A percentile compares a stretch with the other conserved stretches of the same genome.
Conservation (phyloP, 2,113 vertebrate genomes). For the Mirounga angustirostris region DNA sequence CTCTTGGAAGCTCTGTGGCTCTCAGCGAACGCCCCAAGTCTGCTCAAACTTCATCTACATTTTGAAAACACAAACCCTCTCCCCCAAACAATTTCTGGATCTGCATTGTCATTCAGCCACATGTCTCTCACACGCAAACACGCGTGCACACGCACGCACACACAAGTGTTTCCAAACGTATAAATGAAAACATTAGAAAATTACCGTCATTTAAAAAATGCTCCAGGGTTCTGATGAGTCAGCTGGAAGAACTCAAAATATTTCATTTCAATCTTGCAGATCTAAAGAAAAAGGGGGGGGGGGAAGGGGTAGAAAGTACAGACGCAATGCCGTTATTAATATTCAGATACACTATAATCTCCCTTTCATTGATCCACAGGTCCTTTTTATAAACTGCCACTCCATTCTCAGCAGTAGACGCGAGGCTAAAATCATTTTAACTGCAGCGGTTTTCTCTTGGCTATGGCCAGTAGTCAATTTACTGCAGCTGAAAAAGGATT, state of each 20-base stretch:
- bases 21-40: not conserved
- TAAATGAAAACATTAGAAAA: constrained; percentile 48
- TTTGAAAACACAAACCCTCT: not conserved
- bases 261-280: constrained; percentile 56
- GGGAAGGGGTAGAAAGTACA: not conserved
- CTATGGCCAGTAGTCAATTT: constrained; percentile 41
- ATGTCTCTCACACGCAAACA: constrained; percentile 38
- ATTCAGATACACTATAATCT: constrained; percentile 69
- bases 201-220: constrained; percentile 35
- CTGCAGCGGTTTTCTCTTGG: constrained; percentile 53
- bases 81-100: not conserved
- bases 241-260: constrained; percentile 66
- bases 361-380: constrained; percentile 81
- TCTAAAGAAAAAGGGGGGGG: not conserved
- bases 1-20: constrained; percentile 40
- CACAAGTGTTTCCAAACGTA: not conserved
- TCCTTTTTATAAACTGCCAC: constrained; percentile 66
- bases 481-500: constrained; percentile 74
- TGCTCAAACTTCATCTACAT: constrained; percentile 45
- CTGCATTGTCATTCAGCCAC: constrained; percentile 70
- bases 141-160: not conserved
- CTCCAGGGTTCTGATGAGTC: constrained; percentile 69
- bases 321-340: constrained; percentile 64
- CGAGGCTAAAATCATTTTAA: constrained; percentile 64
- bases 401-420: constrained; percentile 60